Evolutionary conservation across 1,140 invertebrate species (phyloP).

Genomic region (Drosophila pseudoananassae): DNA sequence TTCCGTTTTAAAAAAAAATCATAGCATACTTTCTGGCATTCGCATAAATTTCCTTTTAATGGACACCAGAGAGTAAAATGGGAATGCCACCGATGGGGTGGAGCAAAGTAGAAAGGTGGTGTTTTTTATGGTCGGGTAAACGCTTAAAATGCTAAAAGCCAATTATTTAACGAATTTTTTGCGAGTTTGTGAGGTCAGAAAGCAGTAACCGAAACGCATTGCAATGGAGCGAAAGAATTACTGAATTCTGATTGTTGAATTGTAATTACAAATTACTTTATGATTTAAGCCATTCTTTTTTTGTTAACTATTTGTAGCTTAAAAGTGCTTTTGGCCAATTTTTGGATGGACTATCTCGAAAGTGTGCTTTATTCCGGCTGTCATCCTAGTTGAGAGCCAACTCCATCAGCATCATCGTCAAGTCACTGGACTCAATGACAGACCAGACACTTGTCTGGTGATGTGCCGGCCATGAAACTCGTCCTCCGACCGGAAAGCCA

Average conservation of each 20-base stretch:
- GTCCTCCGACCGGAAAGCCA: constrained; percentile 23
- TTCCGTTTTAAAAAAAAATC: constrained; percentile 34
- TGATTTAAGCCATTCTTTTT: not conserved
- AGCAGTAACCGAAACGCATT: constrained; percentile 17
- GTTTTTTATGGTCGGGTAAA: constrained; percentile 48
- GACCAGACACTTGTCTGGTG: constrained; percentile 32
- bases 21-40: constrained; percentile 31
- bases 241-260: constrained; percentile 6
- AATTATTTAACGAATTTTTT: constrained; percentile 50
- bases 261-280: not conserved
- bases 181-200: constrained; percentile 2
- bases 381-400: constrained; percentile 37
- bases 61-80: constrained; percentile 25
- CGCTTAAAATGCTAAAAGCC: constrained; percentile 52
- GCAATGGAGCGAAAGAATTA: constrained; percentile 36
- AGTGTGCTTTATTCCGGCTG: not conserved
- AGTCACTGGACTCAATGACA: constrained; percentile 33
- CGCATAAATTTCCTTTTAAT: constrained; percentile 52
- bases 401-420: constrained; percentile 45
- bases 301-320: not conserved
- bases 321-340: not conserved
- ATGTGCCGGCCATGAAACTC: constrained; percentile 6
- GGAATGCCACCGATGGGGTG: not conserved
- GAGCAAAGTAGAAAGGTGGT: not conserved
- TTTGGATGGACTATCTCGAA: not conserved